Base-by-base conservation (phyloP, 2,113 vertebrate species). In the Neogobius melanostomus region DNA sequence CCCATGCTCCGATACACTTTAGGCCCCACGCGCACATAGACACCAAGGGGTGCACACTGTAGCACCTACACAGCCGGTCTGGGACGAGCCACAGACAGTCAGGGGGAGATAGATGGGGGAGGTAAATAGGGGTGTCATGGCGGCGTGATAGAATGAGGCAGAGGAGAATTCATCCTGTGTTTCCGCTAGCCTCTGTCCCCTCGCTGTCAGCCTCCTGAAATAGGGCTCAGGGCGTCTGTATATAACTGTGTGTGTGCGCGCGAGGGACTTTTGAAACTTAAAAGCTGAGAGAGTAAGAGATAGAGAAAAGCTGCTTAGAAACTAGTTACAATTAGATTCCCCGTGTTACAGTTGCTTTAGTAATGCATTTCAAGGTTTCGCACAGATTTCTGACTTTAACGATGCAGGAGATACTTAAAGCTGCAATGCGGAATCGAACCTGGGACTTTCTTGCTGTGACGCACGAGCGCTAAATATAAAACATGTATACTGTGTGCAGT, bases 121-220 rank as follows among this genome's bases (percentile, higher is more conserved):
- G 87, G 89, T 90, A 91, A 90, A 90, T 90, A 90, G 88, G 85
- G 81, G 85, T 90, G 90, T 89, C 89, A 90, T 79, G 84, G 84
- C 72, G 49, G 76, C 75, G 83, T 91, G 90, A 90, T 90, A 81
- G 85, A 91, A 90, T 85, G 90, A 87, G 83, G 85, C 84, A 86
- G 86, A 85, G 79, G 82, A 89, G 85, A 90, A 91, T 90, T 90
- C 89, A 88, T 90, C 88, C 88, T 88, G 81, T 87, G 81, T 85
- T 90, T 89, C 85, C 87, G 87, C 76, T 80, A 78, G 83, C 84
- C 85, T 86, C 85, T 82, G 88, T 89, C 85, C 89, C 79, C 72
- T 74, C 77, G 75, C 87, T 90, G 90, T 90, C 89, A 90, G 87
- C 85, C 80, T 79, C 85, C 79, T 90, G 87, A 91, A 90, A 90